A percentile compares a stretch with the other conserved stretches of the same genome.
Conservation (phyloP, 2,113 vertebrate genomes). For the Acrocephalus kingi region DNA sequence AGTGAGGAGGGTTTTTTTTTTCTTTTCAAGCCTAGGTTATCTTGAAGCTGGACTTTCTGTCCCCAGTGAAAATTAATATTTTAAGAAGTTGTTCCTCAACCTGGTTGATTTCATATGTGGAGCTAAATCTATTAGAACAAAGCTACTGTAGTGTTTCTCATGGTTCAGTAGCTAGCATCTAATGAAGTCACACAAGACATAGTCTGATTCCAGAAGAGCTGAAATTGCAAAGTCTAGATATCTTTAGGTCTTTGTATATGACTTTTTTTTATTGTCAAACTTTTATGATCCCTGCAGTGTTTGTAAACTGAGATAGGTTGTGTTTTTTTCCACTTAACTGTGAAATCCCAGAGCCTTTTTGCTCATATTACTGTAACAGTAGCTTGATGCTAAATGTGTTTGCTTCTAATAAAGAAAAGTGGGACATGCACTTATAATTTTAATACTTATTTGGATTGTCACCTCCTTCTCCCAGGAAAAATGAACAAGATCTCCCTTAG, state of each 20-base stretch:
- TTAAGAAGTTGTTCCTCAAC: neutral
- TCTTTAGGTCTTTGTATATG: neutral
- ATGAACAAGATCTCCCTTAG: neutral
- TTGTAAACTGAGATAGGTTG: neutral
- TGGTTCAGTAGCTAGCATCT: neutral
- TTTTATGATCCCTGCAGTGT: neutral
- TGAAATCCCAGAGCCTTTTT: neutral
- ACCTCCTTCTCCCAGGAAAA: neutral
- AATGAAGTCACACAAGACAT: neutral
- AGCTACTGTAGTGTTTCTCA: neutral
- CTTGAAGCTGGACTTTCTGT: neutral
- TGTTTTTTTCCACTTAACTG: neutral
- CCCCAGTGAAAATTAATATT: neutral
- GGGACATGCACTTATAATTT: neutral
- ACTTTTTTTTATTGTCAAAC: neutral
- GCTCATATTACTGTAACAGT: neutral
- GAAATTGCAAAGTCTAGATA: neutral
- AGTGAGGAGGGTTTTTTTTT: neutral
- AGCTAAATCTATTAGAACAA: neutral
- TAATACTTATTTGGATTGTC: neutral
- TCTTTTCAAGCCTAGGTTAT: neutral
- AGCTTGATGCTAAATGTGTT: neutral
- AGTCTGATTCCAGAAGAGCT: neutral
- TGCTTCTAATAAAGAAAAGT: neutral
- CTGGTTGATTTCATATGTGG: neutral